Base-by-base conservation (phyloP, 2,888 invertebrate species). In the Ophion costatus region DNA sequence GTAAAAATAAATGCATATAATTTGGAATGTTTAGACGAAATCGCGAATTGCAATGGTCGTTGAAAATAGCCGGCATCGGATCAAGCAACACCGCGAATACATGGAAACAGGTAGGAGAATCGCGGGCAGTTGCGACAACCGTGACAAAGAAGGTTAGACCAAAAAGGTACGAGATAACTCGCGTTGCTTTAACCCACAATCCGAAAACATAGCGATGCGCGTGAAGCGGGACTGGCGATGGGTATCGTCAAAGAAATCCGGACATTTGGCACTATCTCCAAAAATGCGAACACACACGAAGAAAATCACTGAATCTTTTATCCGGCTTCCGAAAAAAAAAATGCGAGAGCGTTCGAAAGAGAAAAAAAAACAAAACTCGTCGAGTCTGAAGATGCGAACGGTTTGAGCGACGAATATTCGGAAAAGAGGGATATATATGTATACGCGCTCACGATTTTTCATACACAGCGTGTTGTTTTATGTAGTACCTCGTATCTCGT, bases 401-500 rank as follows among this genome's bases (percentile, higher is more conserved):
- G 17, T 51, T 29, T 2, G 17, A 14, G 17, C 17, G 14, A 7
- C 38, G 38, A 38, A 9, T 38, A 38, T 38, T 38, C 38, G 38
- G 38, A n/a, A 51, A 51, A 56, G n/a, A 56, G 17, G 56, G n/a
- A 56, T 17, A 56, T 56, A 56, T 38, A 38, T 17, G 17, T 56
- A 75, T 57, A 74, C 57, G 67, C 11, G 33, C 10, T 29, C n/a
- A 57, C 22, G 22, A 33, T 75, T 75, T 66, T 45, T 14, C 24
- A 59, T 59, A 20, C n/a, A 73, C 22, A 24, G 57, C 22, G n/a
- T 79, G n/a, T 61, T 45, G 64, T 70, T 38, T 42, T 57, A 33
- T 79, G 59, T 85, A 89, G 59, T 85, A 89, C 88, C 89, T 87
- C 86, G 88, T 88, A 86, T 85, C 70, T 85, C 79, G 63, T 79